These are phyloP conservation scores for Drosophila kambysellisi DNA, from an alignment of 2,888 invertebrate species.

Conservation along the genomic window DNA sequence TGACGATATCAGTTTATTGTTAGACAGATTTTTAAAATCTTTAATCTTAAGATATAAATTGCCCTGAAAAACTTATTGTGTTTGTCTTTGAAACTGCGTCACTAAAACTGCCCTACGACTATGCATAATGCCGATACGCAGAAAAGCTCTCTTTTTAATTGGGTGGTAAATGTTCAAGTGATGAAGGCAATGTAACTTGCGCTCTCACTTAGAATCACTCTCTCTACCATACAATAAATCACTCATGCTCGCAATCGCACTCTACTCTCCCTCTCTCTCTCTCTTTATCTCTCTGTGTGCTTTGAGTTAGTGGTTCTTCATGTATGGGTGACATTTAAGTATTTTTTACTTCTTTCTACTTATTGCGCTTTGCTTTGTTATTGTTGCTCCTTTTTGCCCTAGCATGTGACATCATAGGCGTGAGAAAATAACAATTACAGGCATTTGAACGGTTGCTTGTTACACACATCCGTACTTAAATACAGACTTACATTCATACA, in stretches of 20 bases:
- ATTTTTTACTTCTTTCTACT: constrained; percentile 52
- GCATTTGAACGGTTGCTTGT: constrained; percentile 23
- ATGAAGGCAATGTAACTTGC: constrained; percentile 30
- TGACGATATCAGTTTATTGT: neutral
- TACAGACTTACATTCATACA: neutral
- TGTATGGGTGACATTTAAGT: constrained; percentile 47
- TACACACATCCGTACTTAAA: constrained; percentile 4
- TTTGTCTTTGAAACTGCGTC: neutral
- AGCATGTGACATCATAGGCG: constrained; percentile 72
- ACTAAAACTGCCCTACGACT: constrained; percentile 31
- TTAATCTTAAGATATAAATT: neutral
- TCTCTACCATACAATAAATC: constrained; percentile 33
- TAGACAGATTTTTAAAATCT: neutral
- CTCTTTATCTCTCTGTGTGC: constrained; percentile 8
- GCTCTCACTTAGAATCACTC: constrained; percentile 33
- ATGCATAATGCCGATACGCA: constrained; percentile 29
- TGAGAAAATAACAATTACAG: constrained; percentile 69
- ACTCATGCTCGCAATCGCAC: constrained; percentile 24
- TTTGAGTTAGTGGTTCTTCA: constrained; percentile 4
- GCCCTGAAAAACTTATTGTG: neutral
- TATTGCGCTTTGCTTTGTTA: constrained; percentile 45
- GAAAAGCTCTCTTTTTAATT: constrained; percentile 45
- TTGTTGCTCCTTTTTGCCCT: constrained; percentile 46
- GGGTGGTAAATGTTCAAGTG: constrained; percentile 41
- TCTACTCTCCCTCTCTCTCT: constrained; percentile 5